Evolutionary conservation across 2,888 invertebrate species (phyloP), one percentile per base, ranked within the genome.

Genomic region (Xestia ashworthii): DNA sequence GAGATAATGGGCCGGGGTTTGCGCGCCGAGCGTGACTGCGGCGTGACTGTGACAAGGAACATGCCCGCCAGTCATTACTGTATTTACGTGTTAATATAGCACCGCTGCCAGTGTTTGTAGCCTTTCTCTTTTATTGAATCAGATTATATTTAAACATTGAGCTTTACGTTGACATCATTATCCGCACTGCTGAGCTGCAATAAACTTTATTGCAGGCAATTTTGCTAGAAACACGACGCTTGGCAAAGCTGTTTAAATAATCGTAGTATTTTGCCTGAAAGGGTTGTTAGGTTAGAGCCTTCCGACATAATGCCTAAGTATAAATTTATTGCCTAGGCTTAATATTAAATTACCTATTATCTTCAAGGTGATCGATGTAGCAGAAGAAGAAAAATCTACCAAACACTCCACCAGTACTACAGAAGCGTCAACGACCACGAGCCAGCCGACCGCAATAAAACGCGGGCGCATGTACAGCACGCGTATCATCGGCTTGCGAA

Each of bases 401-500:
- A 90, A 91, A 81, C 69, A 85, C 3, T 65, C 84, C 6, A 84
- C 88, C 38, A 88, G 87, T 75, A 87, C 83, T 16, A 88, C 89
- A 25, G 90, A 92, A 41, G 87, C 91, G 6, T 84, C 91, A 0
- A 87, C 92, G 1, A 92, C 92, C 38, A 90, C 90, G 41, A 90
- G 90, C 22, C 88, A 90, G 25, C 81, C 90, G 6, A 75, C 87
- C 6, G 88, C 86, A 11, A 84, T 75, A 4, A 91, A 93, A 25
- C 94, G 93, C 74, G 94, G 94, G 46, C 95, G 95, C 32, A 87
- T 90, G 5, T 98, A 97, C 92, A 96, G 97, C 55, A 96, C 97
- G 0, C 97, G 97, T 71, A 97, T 98, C 78, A 97, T 97, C 46
- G 98, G 98, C 71, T 96, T 98, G 73, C 97, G 98, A 77, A 98